Conservation (phyloP, 2,797 vertebrate species). For the Myioborus melanocephalus region DNA sequence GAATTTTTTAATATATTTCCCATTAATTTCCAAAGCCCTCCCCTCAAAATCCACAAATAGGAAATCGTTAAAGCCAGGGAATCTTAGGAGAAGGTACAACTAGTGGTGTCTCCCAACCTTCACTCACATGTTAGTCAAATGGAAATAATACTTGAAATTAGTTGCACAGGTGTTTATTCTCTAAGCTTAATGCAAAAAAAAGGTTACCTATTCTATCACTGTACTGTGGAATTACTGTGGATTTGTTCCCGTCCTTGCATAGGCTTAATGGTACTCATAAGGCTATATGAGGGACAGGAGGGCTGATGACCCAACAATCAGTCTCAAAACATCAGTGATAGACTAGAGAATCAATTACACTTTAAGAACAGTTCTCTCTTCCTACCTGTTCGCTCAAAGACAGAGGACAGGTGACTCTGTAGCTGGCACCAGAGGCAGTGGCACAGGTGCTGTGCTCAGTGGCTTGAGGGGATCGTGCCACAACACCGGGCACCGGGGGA, state of each 20-base stretch:
- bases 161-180: background rate
- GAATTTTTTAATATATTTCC: background rate
- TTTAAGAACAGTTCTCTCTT: background rate
- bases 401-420: background rate
- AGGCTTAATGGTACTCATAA: background rate
- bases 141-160: background rate
- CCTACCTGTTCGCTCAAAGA: background rate
- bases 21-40: background rate
- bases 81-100: background rate
- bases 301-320: background rate
- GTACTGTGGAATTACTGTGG: background rate
- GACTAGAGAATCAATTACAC: background rate
- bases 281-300: background rate
- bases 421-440: background rate
- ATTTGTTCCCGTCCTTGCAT: background rate
- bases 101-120: background rate
- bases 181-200: background rate
- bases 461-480: background rate
- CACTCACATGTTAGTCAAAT: background rate
- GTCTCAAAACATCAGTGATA: background rate
- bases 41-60: background rate
- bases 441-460: rapidly evolving
- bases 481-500: background rate
- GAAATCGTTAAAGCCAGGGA: background rate
- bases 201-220: background rate